These are phyloP conservation scores for Forficula auricularia DNA, from an alignment of 1,140 invertebrate species.

Conservation along the genomic window DNA sequence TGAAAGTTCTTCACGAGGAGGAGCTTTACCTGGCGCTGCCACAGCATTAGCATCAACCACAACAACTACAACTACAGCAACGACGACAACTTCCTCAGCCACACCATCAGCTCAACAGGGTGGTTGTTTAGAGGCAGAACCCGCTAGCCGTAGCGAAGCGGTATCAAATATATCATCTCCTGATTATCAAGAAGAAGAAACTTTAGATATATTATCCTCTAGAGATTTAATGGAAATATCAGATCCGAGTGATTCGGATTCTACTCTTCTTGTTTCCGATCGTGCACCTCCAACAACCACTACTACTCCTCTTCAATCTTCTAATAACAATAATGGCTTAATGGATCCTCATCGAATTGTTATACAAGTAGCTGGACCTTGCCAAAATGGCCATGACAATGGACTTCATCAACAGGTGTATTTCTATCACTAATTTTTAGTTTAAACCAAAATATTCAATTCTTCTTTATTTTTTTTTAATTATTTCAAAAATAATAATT, in stretches of 20 bases:
- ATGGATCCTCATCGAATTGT: slow-evolving; percentile 1
- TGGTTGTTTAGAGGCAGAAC: too few species aligned
- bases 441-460: background rate
- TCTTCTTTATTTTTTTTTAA: too few species aligned
- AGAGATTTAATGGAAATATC: slow-evolving; percentile 65
- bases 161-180: slow-evolving; percentile 74
- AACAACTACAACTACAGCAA: slow-evolving; percentile 14
- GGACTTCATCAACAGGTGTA: background rate
- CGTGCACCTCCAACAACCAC: slow-evolving; percentile 2
- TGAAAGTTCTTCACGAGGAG: slow-evolving; percentile 5
- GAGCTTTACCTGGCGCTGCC: slow-evolving; percentile 13
- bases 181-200: slow-evolving; percentile 62
- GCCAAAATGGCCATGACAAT: slow-evolving; percentile 8
- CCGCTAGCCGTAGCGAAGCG: slow-evolving; percentile 37
- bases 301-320: too few species aligned
- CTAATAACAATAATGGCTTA: too few species aligned
- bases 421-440: slow-evolving; percentile 3
- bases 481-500: too few species aligned
- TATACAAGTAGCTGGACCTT: slow-evolving; percentile 12
- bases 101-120: slow-evolving; percentile 40
- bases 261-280: slow-evolving; percentile 30
- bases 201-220: slow-evolving; percentile 41
- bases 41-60: slow-evolving; percentile 18
- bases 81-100: slow-evolving; percentile 27
- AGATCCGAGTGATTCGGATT: slow-evolving; percentile 71